These are phyloP conservation scores for Peromyscus eremicus DNA, from an alignment of 2,797 vertebrate genomes.

Conservation along the genomic window DNA sequence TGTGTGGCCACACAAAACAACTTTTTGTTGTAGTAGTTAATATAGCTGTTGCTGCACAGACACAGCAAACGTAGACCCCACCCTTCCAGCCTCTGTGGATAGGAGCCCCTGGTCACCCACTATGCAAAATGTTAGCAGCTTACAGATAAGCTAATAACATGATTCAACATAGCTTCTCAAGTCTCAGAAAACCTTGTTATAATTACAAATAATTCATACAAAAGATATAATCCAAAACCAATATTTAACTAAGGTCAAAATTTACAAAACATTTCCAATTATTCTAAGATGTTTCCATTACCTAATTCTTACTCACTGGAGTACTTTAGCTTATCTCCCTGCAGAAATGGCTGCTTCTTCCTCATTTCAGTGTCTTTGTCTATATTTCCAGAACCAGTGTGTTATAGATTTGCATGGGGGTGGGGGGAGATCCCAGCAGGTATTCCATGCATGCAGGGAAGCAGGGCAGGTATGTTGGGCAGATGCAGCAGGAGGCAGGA, in stretches of 20 bases:
- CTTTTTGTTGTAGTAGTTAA: neutral
- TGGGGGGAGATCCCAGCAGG: too few relatives aligned
- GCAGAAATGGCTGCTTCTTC: neutral
- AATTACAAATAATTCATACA: slow-evolving; percentile 22
- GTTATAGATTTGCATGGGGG: too few relatives aligned
- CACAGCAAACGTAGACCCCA: neutral
- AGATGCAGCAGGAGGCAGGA: too few relatives aligned
- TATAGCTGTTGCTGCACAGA: neutral
- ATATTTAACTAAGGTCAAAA: neutral
- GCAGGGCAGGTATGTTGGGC: too few relatives aligned
- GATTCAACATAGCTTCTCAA: neutral
- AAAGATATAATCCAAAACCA: slow-evolving; percentile 9
- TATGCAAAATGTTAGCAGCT: neutral
- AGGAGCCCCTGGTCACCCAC: neutral
- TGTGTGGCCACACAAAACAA: neutral
- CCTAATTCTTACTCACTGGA: slow-evolving; percentile 16
- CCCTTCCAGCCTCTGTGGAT: neutral
- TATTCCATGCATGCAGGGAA: too few relatives aligned
- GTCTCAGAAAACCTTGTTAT: slow-evolving; percentile 10
- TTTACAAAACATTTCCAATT: neutral
- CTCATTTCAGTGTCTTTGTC: neutral
- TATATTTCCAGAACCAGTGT: neutral
- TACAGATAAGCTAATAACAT: neutral
- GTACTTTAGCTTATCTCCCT: slow-evolving; percentile 9
- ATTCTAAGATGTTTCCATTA: slow-evolving; percentile 33